These are phyloP conservation scores for Colletes collaris DNA, from an alignment of 2,888 invertebrate species.

Conservation along the genomic window DNA sequence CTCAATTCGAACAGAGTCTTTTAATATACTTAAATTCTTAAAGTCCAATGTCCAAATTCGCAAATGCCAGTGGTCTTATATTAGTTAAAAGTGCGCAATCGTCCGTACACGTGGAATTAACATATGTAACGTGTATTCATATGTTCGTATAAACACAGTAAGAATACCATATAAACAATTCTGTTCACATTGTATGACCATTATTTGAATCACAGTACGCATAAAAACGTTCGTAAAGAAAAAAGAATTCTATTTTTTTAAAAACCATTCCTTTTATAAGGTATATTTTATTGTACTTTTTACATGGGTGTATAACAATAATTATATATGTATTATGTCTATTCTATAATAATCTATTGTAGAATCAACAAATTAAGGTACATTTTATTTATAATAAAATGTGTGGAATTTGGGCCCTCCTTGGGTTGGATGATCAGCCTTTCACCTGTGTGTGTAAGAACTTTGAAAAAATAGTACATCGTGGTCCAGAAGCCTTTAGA, in stretches of 20 bases:
- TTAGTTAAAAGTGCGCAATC: slow-evolving; percentile 5
- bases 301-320: not conserved
- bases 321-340: not conserved
- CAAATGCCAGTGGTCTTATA: not conserved
- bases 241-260: not conserved
- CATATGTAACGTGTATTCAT: not conserved
- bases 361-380: not conserved
- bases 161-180: not conserved
- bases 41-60: not conserved
- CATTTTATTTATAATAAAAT: slow-evolving; percentile 79
- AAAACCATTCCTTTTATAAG: not conserved
- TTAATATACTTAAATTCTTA: not conserved
- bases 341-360: slow-evolving; percentile 3
- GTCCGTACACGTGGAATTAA: slow-evolving; percentile 3
- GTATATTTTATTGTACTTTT: slow-evolving; percentile 5
- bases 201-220: not conserved
- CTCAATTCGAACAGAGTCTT: not conserved
- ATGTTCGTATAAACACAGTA: not conserved
- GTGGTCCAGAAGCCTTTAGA: slow-evolving; percentile 91
- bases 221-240: not conserved
- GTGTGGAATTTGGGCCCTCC: slow-evolving; percentile 92
- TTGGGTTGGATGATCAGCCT: slow-evolving; percentile 86
- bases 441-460: slow-evolving; percentile 86
- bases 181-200: not conserved
- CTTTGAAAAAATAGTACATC: slow-evolving; percentile 87